phyloP scores from a whole-genome alignment of 2,888 invertebrate genomes.

The Spisula subtruncata region DNA sequence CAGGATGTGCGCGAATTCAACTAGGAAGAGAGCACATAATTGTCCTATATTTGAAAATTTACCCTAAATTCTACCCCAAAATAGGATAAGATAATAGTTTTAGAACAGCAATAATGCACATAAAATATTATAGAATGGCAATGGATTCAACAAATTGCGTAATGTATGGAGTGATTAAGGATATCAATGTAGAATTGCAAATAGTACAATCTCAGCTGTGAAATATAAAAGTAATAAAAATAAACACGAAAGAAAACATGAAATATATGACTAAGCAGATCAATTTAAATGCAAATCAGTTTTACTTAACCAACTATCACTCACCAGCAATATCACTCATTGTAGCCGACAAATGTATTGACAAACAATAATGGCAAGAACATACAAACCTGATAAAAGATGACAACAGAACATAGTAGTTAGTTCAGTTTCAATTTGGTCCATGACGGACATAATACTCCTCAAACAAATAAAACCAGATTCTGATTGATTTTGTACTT shows the following conservation, averaged over 20 bases:
- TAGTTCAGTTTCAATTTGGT: not conserved
- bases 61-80: no score
- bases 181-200: conserved; percentile 11
- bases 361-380: not conserved
- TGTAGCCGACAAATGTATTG: not conserved
- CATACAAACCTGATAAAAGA: not conserved
- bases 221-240: not conserved
- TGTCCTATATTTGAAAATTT: no score
- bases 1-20: no score
- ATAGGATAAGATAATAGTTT: no score
- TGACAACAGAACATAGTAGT: not conserved
- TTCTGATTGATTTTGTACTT: no score
- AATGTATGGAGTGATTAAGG: not conserved
- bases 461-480: no score
- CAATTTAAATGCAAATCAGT: not conserved
- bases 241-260: not conserved
- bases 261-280: not conserved
- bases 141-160: conserved; percentile 8
- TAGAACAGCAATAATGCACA: no score
- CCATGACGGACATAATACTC: no score
- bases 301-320: not conserved
- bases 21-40: no score
- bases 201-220: not conserved
- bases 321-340: not conserved
- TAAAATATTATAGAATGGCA: not conserved